Evolutionary conservation across 2,888 invertebrate genomes (phyloP), one percentile per base, ranked within the genome.

Genomic region (Calephelis perditalis): DNA sequence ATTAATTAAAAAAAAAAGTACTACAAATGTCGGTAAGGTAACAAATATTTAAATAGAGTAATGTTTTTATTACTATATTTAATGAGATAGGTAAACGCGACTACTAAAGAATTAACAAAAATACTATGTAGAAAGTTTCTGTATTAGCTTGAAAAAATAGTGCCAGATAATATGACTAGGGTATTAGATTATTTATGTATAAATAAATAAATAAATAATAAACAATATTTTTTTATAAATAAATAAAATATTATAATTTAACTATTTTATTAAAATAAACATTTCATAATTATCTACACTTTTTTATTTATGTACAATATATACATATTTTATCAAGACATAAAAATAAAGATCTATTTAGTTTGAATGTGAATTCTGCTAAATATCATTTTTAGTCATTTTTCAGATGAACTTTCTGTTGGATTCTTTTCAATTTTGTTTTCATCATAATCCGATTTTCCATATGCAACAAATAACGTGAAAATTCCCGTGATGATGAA

Each of bases 371-470:
- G 40, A 40, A 52, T 35, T 35, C 6, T 11, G 15, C 49, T 52
- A 52, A 8, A 10, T 37, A 36, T 46, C 9, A 40, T 58, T 58
- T 46, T n/a, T 56, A 43, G 46, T 36, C 7, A 52, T 12, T 40
- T 35, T 46, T 46, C 11, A 43, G 35, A 44, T 46, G 43, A 57
- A 11, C 10, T 9, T 36, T 65, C 49, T 60, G 49, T 56, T 45
- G 63, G 66, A 56, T 55, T 45, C 49, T 15, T 58, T 49, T 60
- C 36, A 49, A 46, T 70, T 9, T 2, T 65, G 61, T 80, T 75
- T 15, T 57, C 45, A 62, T 89, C 89, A 67, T 83, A 86, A 60
- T 86, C 73, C 2, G 71, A 8, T n/a, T 69, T 73, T 0, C 86
- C 86, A 59, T 78, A 73, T 1, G 74, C 35, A 11, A 77, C 74